Conservation (phyloP, 2,888 invertebrate species). For the Schrankia costaestrigalis region DNA sequence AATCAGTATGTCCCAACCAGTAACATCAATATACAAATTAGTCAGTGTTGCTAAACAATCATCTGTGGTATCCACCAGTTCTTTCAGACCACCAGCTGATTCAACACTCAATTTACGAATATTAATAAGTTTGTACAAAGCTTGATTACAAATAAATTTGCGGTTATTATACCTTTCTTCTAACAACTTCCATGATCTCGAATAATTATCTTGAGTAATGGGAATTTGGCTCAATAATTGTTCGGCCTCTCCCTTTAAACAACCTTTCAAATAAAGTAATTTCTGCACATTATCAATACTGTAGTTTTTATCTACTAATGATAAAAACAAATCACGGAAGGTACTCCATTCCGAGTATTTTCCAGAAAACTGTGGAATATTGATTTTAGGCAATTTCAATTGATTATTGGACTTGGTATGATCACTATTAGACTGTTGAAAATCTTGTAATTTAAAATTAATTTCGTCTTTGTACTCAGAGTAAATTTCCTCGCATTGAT, state of each 20-base stretch:
- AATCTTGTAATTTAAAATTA: no score
- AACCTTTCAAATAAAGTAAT: neutral
- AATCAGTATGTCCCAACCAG: neutral
- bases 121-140: neutral
- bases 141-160: neutral
- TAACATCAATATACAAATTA: neutral
- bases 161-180: neutral
- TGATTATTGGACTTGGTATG: no score
- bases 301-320: neutral
- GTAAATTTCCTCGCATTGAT: no score
- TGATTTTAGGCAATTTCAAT: neutral
- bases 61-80: neutral
- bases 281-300: constrained; percentile 1
- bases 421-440: no score
- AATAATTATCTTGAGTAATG: neutral
- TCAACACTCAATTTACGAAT: neutral
- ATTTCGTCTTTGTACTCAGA: no score
- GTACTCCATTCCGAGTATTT: neutral
- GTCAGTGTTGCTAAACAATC: neutral
- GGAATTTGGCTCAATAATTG: neutral
- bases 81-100: neutral
- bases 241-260: neutral
- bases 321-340: neutral
- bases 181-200: neutral
- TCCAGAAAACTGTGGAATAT: neutral